Evolutionary conservation across 1,140 invertebrate genomes (phyloP), one percentile per base, ranked within the genome.

Genomic region (Cyclargus thomasi): DNA sequence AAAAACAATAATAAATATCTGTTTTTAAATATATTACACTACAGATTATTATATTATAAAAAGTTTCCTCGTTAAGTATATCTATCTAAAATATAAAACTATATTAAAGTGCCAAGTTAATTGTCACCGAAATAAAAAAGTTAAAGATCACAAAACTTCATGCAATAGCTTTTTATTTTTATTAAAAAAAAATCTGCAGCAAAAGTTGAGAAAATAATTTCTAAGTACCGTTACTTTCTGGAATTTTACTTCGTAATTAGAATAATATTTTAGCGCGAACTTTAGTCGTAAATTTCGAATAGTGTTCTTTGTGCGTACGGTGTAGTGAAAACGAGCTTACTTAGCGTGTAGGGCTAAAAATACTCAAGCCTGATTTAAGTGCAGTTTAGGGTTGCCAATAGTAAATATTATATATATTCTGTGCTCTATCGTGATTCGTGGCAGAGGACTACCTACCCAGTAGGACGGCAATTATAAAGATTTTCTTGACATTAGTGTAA

Each of bases 281-380:
- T 59, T 20, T 11, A 63, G 69, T 70, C 72, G 65, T 67, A 65
- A 70, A 69, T 65, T 70, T 59, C 62, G 66, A 29, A 64, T 62
- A 18, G 21, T 36, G 20, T 66, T 66, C 65, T 66, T 66, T 66
- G 65, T 66, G 59, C 55, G 57, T 23, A 66, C 35, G 63, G 64
- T 64, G 67, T 70, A 72, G 67, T 70, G 71, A 74, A 77, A 75
- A 74, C 70, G 74, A 75, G 72, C 76, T 72, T 65, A 75, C 73
- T 76, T 74, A 77, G 69, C 68, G 72, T 53, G 71, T 70, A 64
- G 70, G 57, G 72, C 81, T 79, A 83, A 78, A 83, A 79, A 81
- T 81, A 79, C 65, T 29, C 70, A 70, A 67, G 71, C 71, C 74
- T 68, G 70, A 74, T 77, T 74, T 70, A 78, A 77, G 74, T 73